phyloP scores from a whole-genome alignment of 2,797 vertebrate genomes.

The Phalloptychus januarius region DNA sequence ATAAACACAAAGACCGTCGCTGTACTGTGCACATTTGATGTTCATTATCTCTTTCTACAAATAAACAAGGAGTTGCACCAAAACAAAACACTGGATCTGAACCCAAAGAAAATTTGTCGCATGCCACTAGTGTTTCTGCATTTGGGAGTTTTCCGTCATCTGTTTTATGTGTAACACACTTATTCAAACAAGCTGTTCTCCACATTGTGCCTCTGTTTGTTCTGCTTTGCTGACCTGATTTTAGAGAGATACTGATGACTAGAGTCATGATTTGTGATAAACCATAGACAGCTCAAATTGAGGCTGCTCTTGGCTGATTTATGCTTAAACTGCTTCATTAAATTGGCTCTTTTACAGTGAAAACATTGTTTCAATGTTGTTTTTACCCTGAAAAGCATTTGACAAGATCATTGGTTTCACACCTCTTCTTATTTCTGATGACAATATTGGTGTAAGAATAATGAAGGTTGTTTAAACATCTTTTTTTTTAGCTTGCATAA shows the following conservation, averaged over 20 bases:
- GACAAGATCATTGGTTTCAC: neutral
- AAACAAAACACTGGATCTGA: neutral
- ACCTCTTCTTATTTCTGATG: neutral
- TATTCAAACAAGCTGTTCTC: neutral
- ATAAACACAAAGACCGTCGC: neutral
- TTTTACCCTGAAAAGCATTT: neutral
- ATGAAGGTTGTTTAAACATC: neutral
- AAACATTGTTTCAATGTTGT: neutral
- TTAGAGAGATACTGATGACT: neutral
- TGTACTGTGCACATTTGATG: neutral
- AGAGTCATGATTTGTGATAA: neutral
- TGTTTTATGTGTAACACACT: neutral
- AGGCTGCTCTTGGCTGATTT: neutral
- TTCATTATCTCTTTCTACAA: neutral
- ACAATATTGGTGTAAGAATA: neutral
- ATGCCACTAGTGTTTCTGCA: neutral
- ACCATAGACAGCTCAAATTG: neutral
- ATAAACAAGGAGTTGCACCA: neutral
- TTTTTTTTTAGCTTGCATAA: neutral
- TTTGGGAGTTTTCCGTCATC: neutral
- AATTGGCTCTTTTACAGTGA: neutral
- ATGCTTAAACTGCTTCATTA: neutral
- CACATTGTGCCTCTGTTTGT: neutral
- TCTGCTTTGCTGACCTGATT: neutral
- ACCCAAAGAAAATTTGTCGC: neutral